Evolutionary conservation across 1,140 invertebrate species (phyloP), one percentile per base, ranked within the genome.

Genomic region (Rhopalosiphum maidis): DNA sequence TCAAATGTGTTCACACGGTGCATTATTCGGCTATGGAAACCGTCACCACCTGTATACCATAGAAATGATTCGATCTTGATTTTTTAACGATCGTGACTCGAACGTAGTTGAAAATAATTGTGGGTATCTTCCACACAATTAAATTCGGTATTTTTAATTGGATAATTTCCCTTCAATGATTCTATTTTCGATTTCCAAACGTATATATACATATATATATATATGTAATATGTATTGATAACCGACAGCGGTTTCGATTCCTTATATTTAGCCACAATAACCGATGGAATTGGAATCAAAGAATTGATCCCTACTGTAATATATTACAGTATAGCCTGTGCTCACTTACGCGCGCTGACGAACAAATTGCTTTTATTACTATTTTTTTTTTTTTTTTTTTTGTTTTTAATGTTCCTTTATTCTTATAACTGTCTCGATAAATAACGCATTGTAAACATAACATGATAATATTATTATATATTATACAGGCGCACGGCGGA

Each of bases 381-480:
- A 51, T 68, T 68, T 1, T 30, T 30, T 30, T 30, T 68, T 1
- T 30, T 30, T 30, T 30, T 68, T n/a, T 77, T 1, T n/a, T 77
- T 77, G 48, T 51, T 77, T n/a, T 77, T 77, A 77, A 77, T n/a
- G 60, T 21, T 18, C 30, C 30, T n/a, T 23, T 18, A n/a, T 77
- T 77, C n/a, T 77, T 77, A 77, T n/a, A n/a, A 77, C 60, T 77
- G 60, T 77, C 60, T 77, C 60, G 60, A 77, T n/a, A 77, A 77
- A 77, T 77, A 77, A 77, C 60, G 30, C 60, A 77, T n/a, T n/a
- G 60, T 5, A 18, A 77, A 77, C n/a, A 77, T 18, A 77, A 77
- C 60, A 77, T 18, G 60, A 77, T 77, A n/a, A 77, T 77, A 77
- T 77, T n/a, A 77, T 77, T 35, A n/a, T n/a, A 77, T 77, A n/a